Conservation (phyloP, 2,797 vertebrate genomes). For the Hypotaenidia philippensis region DNA sequence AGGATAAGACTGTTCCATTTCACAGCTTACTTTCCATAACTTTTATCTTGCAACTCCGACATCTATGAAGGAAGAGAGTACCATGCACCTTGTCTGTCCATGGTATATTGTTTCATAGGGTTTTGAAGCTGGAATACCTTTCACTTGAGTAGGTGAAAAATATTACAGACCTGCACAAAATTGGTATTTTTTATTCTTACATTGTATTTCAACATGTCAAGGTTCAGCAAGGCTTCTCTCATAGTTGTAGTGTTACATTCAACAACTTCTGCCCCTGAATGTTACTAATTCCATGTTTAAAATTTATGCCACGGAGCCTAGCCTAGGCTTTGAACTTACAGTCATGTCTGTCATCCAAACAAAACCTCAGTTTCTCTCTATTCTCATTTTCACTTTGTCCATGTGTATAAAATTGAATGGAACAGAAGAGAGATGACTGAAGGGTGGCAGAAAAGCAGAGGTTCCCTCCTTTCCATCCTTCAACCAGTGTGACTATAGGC, state of each 20-base stretch:
- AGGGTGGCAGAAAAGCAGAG: background rate
- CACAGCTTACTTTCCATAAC: background rate
- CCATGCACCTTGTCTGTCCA: background rate
- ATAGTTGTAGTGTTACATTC: background rate
- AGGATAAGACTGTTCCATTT: background rate
- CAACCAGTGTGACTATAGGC: background rate
- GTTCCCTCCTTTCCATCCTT: background rate
- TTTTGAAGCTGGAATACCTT: background rate
- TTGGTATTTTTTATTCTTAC: background rate
- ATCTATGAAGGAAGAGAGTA: background rate
- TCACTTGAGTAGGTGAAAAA: background rate
- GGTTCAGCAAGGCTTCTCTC: background rate
- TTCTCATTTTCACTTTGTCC: background rate
- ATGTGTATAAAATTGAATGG: background rate
- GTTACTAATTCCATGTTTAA: background rate
- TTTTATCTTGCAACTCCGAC: background rate
- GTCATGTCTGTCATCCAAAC: background rate
- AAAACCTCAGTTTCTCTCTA: background rate
- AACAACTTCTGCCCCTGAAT: background rate
- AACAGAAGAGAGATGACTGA: background rate
- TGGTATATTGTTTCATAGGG: background rate
- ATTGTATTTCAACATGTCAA: background rate
- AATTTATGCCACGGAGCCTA: background rate
- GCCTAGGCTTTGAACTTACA: background rate
- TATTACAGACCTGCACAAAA: background rate